phyloP scores from a whole-genome alignment of 30 jellyfish, hydroid and myxozoan species.

The Aurelia aurita complex sp. Pacific region DNA sequence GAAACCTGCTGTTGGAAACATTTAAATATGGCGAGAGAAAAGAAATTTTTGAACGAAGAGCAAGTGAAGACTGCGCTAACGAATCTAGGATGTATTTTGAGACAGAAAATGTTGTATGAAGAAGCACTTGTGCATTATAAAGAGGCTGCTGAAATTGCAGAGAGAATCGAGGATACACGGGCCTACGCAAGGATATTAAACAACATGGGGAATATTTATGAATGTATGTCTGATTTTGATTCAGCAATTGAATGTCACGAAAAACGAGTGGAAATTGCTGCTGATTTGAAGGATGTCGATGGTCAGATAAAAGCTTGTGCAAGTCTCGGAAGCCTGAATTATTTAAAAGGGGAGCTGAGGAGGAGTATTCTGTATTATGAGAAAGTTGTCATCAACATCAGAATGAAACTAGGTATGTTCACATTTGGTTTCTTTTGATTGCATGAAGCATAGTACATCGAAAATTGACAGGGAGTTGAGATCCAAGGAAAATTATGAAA shows the following conservation, averaged over 20 bases:
- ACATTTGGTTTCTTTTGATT: no score
- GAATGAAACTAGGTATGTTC: constrained; percentile 91
- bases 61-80: constrained; percentile 87
- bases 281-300: constrained; percentile 78
- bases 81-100: constrained; percentile 76
- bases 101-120: constrained; percentile 69
- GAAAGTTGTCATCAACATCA: constrained; percentile 79
- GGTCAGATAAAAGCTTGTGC: constrained; percentile 92
- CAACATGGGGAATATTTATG: constrained; percentile 92
- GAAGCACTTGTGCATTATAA: constrained; percentile 83
- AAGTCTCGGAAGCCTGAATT: constrained; percentile 73
- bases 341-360: constrained; percentile 85
- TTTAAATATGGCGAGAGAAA: constrained; percentile 76
- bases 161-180: constrained; percentile 79
- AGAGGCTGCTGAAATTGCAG: constrained; percentile 92
- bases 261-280: constrained; percentile 73
- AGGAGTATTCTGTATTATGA: constrained; percentile 73
- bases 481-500: no score
- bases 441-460: no score
- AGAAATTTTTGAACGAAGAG: constrained; percentile 66
- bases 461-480: no score
- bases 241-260: constrained; percentile 83
- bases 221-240: constrained; percentile 73
- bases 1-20: constrained; percentile 86
- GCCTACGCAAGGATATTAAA: constrained; percentile 82